Base-by-base conservation (phyloP, 92 coral and sea anemone genomes). In the Heliopora coerulea region DNA sequence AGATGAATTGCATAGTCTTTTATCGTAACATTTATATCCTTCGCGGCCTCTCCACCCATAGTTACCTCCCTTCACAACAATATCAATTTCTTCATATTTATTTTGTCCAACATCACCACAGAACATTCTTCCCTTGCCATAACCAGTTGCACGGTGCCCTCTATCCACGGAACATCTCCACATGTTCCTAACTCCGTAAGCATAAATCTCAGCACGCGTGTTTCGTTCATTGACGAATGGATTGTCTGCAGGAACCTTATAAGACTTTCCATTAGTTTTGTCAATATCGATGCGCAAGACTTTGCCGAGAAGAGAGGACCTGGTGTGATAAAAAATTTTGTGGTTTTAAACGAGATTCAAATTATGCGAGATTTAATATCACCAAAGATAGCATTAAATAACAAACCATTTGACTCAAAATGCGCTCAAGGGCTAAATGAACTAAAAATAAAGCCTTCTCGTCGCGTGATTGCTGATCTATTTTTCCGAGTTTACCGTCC, bases 41-140 rank as follows among this genome's bases (percentile, higher is more conserved):
- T 91, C 97, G 19, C 60, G 88, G 15, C 90, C 97, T 74, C 96
- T 74, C 97, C 97, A 92, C 0, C 97, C 97, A 69, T 89, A 92
- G 79, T 92, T 92, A 14, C 96, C 92, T 9, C 96, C 97, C 29
- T 86, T 89, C 28, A 33, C 72, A 17, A 92, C 89, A 23, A 92
- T 78, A 58, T 92, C 97, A 50, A 92, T 89, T 70, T 92, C 97
- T 72, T 92, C 97, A 79, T 66, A 89, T 42, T 77, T 82, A 57
- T 84, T 79, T 78, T 92, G 97, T 1, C 97, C 97, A 13, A 92
- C 97, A 58, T 92, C 97, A 15, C 96, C 97, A 49, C 97, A 89
- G 78, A 92, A 89, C 44, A 92, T 82, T 48, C 97, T 66, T 14
- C 97, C 97, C 65, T 77, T 87, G 28, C 96, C 97, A 52, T 80